Evolutionary conservation across 1,140 invertebrate genomes (phyloP).

Genomic region (Lineus longissimus): DNA sequence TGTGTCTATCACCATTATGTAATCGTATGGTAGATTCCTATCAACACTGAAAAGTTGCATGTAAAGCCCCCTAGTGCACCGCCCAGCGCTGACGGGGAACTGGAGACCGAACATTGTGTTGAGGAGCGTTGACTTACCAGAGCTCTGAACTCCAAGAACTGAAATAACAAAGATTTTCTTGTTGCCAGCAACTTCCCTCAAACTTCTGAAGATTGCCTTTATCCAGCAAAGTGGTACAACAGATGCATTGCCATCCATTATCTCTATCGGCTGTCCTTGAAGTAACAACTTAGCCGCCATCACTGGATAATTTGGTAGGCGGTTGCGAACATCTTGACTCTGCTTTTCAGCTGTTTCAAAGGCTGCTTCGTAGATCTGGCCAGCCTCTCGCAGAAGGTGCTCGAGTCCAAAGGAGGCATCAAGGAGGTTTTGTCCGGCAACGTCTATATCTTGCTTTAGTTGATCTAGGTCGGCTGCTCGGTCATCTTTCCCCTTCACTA

Average conservation of each 20-base stretch:
- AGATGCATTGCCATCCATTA: slow-evolving; percentile 3
- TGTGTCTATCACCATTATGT: slow-evolving; percentile 9
- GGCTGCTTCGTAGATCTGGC: too few species aligned
- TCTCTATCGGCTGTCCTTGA: slow-evolving; percentile 2
- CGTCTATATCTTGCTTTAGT: too few species aligned
- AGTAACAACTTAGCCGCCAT: slow-evolving; percentile 3
- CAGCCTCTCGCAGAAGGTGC: too few species aligned
- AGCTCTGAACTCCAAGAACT: too few species aligned
- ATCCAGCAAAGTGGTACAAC: background rate
- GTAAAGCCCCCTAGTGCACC: slow-evolving; percentile 15
- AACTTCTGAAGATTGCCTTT: too few species aligned
- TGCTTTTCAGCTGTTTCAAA: too few species aligned
- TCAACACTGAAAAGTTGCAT: background rate
- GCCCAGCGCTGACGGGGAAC: slow-evolving; percentile 17
- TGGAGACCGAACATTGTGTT: slow-evolving; percentile 15
- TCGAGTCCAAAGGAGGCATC: too few species aligned
- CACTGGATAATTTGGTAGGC: background rate
- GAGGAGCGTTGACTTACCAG: background rate
- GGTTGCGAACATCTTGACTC: too few species aligned
- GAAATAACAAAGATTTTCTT: too few species aligned
- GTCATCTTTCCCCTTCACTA: background rate
- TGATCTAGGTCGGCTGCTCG: too few species aligned
- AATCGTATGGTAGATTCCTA: background rate
- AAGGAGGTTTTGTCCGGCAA: too few species aligned
- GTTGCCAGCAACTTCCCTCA: too few species aligned